Percentiles rank a stretch among this genome's conserved stretches.
These are phyloP conservation scores for Panagrolaimus sp. DNA, from an alignment of 1,140 invertebrate genomes.

Conservation along the genomic window DNA sequence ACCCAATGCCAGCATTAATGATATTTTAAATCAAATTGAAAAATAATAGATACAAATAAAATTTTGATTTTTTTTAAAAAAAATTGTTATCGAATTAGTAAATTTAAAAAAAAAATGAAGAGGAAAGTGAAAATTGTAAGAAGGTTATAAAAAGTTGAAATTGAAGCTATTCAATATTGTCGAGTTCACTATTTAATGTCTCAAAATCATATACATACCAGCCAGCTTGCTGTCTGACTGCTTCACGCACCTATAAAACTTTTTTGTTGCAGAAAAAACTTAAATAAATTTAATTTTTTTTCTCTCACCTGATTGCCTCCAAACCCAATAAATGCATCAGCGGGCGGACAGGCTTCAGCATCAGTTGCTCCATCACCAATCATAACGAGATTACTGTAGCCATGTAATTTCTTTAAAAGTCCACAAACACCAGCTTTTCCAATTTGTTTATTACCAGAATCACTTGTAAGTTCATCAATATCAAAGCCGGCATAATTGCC, in stretches of 20 bases:
- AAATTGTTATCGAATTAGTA: no score
- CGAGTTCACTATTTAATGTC: slow-evolving; percentile 64
- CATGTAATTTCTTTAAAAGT: slow-evolving; percentile 69
- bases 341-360: slow-evolving; percentile 85
- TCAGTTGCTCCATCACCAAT: slow-evolving; percentile 94
- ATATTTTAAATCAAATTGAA: not conserved
- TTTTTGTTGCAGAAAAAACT: slow-evolving; percentile 10
- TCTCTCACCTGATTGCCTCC: slow-evolving; percentile 83
- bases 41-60: not conserved
- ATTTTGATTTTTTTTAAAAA: no score
- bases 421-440: slow-evolving; percentile 82
- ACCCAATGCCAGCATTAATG: not conserved
- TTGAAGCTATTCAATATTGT: not conserved
- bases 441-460: slow-evolving; percentile 68
- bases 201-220: slow-evolving; percentile 88
- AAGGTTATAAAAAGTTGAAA: no score
- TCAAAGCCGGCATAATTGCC: slow-evolving; percentile 91
- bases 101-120: no score
- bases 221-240: slow-evolving; percentile 71
- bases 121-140: no score
- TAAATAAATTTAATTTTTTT: slow-evolving; percentile 65
- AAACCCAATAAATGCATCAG: slow-evolving; percentile 71
- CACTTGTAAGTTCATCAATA: slow-evolving; percentile 73
- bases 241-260: slow-evolving; percentile 64
- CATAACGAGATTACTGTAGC: slow-evolving; percentile 76